Base-by-base conservation (phyloP, 2,888 invertebrate species). In the Athripsodes cinereus region DNA sequence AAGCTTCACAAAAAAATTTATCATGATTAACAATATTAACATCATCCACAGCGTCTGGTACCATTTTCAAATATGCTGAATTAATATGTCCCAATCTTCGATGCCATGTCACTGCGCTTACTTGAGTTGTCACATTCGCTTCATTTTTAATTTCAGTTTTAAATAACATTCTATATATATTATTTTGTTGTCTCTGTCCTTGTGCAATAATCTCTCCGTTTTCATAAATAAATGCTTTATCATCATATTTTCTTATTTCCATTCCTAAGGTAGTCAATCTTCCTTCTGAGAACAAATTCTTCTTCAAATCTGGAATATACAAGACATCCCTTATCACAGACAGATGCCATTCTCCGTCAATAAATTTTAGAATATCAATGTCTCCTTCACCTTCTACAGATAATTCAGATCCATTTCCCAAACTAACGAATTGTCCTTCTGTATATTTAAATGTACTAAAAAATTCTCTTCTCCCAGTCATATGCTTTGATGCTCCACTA, bases 401-500 rank as follows among this genome's bases (percentile, higher is more conserved):
- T 18, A 46, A 11, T 6, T 18, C 13, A 11, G 13, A 16, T 16
- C 18, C 46, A 46, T 46, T 46, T 46, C 46, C 46, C 6, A 46
- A 18, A 16, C 18, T 16, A 18, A 46, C 6, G n/a, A 46, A 16
- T 16, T 16, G 13, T 11, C 46, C 46, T 16, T 46, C 18, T 11
- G 18, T 18, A 16, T 11, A 16, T 46, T 46, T 16, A 46, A 46
- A 46, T 16, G 46, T 46, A 46, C 46, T 21, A 19, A 49, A 49
- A 3, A 8, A 49, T 20, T 49, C 49, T 19, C 8, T 21, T 11
- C n/a, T 11, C 5, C 1, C 10, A 2, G 22, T 21, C 57, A 57
- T 57, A 31, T 57, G 57, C 21, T 47, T 49, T 34, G 50, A 50
- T 2, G 58, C 58, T 2, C 58, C 55, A 44, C 52, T 58, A 16